Conservation (phyloP, 2,888 invertebrate genomes). For the Eupithecia tripunctaria region DNA sequence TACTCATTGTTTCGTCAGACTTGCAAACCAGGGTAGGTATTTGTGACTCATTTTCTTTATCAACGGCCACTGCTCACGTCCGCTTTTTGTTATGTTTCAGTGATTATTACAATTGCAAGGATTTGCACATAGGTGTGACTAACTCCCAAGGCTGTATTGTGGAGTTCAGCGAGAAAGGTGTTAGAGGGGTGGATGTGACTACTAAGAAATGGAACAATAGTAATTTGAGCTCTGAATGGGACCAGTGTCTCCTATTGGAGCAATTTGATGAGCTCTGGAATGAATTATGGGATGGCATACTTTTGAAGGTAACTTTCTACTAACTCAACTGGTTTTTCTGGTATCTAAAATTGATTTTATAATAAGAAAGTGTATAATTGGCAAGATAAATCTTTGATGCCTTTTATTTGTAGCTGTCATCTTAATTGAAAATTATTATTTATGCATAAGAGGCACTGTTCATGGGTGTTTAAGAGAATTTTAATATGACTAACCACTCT, state of each 20-base stretch:
- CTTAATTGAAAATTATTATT: not conserved
- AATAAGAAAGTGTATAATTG: not conserved
- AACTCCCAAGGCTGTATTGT: constrained; percentile 91
- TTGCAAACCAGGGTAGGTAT: not conserved
- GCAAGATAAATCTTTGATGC: not conserved
- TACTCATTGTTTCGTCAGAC: constrained; percentile 39
- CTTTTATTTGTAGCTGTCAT: not conserved
- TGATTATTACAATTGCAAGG: constrained; percentile 91
- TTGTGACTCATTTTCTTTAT: constrained; percentile 40
- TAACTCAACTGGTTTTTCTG: constrained; percentile 22
- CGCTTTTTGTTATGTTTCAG: constrained; percentile 70
- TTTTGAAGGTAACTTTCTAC: constrained; percentile 73
- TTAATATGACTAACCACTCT: too few species aligned
- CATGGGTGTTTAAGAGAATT: not conserved
- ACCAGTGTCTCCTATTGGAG: constrained; percentile 88
- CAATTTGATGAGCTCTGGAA: constrained; percentile 88
- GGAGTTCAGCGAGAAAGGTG: constrained; percentile 93
- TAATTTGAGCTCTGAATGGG: constrained; percentile 86
- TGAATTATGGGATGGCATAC: constrained; percentile 90
- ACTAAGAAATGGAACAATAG: constrained; percentile 86
- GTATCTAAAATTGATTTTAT: constrained; percentile 3
- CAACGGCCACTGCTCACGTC: constrained; percentile 27
- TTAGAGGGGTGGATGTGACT: constrained; percentile 83
- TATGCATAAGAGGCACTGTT: not conserved
- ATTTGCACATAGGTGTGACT: constrained; percentile 96